Evolutionary conservation across 64 coral and sea anemone genomes (phyloP).

Genomic region (Montipora sp.): DNA sequence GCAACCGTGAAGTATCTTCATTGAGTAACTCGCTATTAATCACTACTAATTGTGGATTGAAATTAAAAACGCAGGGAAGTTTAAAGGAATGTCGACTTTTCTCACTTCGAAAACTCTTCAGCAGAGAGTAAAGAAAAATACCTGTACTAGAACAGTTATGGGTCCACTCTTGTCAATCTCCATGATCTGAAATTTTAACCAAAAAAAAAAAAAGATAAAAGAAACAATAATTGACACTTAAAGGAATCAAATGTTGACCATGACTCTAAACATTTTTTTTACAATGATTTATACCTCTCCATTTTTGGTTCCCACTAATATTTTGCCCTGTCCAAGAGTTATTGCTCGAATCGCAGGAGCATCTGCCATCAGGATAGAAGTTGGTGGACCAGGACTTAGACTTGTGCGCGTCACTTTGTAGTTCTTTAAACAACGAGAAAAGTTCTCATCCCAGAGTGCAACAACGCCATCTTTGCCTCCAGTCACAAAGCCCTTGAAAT

Average conservation of each 20-base stretch:
- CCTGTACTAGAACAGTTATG: slow-evolving; percentile 92
- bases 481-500: slow-evolving; percentile 89
- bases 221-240: too few species aligned
- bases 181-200: slow-evolving; percentile 73
- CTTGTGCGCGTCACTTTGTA: slow-evolving; percentile 89
- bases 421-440: slow-evolving; percentile 90
- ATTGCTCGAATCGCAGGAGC: slow-evolving; percentile 88
- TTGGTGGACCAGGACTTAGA: slow-evolving; percentile 66
- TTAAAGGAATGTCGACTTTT: too few species aligned
- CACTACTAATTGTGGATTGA: too few species aligned
- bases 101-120: not conserved
- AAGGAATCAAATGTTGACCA: too few species aligned
- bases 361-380: slow-evolving; percentile 76
- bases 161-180: slow-evolving; percentile 97
- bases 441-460: slow-evolving; percentile 88
- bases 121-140: not conserved
- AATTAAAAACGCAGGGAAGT: too few species aligned
- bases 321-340: slow-evolving; percentile 92
- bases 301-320: slow-evolving; percentile 95
- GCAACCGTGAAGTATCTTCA: too few species aligned
- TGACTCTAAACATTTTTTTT: not conserved
- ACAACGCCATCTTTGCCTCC: slow-evolving; percentile 98
- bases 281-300: slow-evolving; percentile 71
- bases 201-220: not conserved
- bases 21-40: too few species aligned